phyloP scores from a whole-genome alignment of 2,113 vertebrate genomes.

The Gymnobelideus leadbeateri region DNA sequence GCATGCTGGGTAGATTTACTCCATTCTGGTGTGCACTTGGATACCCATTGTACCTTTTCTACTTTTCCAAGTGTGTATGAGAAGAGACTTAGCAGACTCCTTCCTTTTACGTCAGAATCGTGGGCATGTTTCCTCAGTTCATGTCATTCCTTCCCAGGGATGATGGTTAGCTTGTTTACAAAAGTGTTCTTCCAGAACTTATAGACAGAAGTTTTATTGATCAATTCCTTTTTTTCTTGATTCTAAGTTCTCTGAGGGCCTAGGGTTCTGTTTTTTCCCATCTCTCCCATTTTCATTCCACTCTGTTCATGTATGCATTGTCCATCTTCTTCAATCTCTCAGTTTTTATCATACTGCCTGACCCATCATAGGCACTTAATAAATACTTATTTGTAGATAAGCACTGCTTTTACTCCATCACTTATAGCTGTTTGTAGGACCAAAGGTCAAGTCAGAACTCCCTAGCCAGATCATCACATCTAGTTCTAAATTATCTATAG shows the following conservation, averaged over 20 bases:
- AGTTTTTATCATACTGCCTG: too few relatives aligned
- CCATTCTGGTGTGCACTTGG: neutral
- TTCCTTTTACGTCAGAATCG: neutral
- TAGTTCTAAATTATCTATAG: too few relatives aligned
- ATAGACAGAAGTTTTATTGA: neutral
- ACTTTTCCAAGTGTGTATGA: neutral
- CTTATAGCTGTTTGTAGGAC: too few relatives aligned
- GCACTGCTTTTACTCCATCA: too few relatives aligned
- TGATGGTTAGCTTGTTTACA: neutral
- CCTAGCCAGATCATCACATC: too few relatives aligned
- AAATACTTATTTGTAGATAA: too few relatives aligned
- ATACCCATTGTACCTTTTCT: neutral
- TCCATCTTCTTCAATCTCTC: too few relatives aligned
- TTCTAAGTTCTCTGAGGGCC: neutral
- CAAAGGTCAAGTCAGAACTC: too few relatives aligned
- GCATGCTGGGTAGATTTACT: neutral
- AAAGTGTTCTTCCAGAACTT: neutral
- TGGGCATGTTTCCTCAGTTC: neutral
- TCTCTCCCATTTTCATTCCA: neutral
- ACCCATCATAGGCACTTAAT: too few relatives aligned
- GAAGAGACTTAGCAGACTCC: neutral
- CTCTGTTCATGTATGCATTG: too few relatives aligned
- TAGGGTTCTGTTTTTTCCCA: neutral
- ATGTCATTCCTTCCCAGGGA: neutral
- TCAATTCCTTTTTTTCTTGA: neutral